Conservation (phyloP, 2,113 vertebrate genomes). For the Accipiter virgatus region DNA sequence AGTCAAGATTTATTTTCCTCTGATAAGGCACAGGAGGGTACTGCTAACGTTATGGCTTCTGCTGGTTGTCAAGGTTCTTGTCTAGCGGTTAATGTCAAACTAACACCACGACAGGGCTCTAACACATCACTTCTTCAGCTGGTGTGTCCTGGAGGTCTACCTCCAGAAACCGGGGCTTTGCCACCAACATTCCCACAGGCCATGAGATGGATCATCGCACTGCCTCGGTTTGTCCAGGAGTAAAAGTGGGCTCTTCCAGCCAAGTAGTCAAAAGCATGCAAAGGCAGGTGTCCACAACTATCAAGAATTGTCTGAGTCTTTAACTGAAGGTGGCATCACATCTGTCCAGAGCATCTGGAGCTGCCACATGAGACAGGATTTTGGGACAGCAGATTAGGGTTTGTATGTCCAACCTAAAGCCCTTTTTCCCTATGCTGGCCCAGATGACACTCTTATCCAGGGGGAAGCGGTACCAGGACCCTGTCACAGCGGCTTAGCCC, state of each 20-base stretch:
- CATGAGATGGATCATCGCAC: neutral
- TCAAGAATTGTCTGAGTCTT: neutral
- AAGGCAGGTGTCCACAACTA: neutral
- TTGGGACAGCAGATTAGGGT: neutral
- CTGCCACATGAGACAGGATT: neutral
- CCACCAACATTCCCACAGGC: neutral
- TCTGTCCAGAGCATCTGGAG: neutral
- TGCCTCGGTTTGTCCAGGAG: neutral
- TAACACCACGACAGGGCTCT: neutral
- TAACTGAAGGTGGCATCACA: rapidly evolving
- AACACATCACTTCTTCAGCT: neutral
- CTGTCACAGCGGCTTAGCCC: neutral
- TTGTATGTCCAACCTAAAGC: neutral
- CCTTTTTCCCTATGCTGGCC: neutral
- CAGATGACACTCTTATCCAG: rapidly evolving
- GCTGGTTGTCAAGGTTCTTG: neutral
- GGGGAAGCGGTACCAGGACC: neutral
- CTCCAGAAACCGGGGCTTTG: neutral
- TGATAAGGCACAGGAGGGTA: constrained; percentile 42
- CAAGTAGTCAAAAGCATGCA: neutral
- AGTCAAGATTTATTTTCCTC: constrained; percentile 25
- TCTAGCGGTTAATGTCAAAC: neutral
- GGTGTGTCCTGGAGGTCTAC: neutral
- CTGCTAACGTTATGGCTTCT: constrained; percentile 17
- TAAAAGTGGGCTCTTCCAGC: neutral